Conservation (phyloP, 1,140 invertebrate species). For the Drosophila sproati region DNA sequence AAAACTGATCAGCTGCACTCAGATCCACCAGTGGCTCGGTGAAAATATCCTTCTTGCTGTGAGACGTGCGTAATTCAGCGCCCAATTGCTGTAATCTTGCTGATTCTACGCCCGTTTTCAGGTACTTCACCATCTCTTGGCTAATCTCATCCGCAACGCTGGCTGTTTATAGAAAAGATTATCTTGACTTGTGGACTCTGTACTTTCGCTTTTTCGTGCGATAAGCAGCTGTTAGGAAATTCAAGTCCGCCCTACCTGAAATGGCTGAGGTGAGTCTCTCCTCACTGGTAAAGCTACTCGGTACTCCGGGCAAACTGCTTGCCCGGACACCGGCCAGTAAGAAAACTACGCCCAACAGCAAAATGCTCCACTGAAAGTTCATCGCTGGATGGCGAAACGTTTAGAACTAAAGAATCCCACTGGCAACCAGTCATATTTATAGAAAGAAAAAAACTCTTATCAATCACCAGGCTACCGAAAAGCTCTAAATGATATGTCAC, state of each 20-base stretch:
- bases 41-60: slow-evolving; percentile 65
- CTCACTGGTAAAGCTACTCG: slow-evolving; percentile 33
- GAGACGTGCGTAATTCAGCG: slow-evolving; percentile 40
- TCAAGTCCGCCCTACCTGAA: slow-evolving; percentile 46
- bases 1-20: slow-evolving; percentile 49
- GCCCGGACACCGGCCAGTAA: slow-evolving; percentile 25
- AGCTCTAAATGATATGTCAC: slow-evolving; percentile 5
- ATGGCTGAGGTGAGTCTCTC: slow-evolving; percentile 26
- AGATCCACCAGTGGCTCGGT: slow-evolving; percentile 58
- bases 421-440: slow-evolving; percentile 45
- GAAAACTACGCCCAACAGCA: slow-evolving; percentile 31
- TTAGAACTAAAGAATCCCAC: slow-evolving; percentile 37
- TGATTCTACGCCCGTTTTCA: slow-evolving; percentile 53
- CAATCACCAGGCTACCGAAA: slow-evolving; percentile 10
- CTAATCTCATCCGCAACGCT: slow-evolving; percentile 64
- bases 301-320: slow-evolving; percentile 32
- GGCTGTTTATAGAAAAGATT: slow-evolving; percentile 32
- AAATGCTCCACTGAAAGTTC: slow-evolving; percentile 47
- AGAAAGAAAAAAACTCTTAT: slow-evolving; percentile 27
- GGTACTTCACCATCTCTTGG: slow-evolving; percentile 65
- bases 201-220: too few relatives aligned
- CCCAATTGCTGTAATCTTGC: slow-evolving; percentile 41
- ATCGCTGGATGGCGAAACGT: slow-evolving; percentile 30
- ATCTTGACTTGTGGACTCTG: neutral
- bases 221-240: neutral